These are phyloP conservation scores for Caretta caretta DNA, from an alignment of 2,113 vertebrate genomes.

Conservation along the genomic window DNA sequence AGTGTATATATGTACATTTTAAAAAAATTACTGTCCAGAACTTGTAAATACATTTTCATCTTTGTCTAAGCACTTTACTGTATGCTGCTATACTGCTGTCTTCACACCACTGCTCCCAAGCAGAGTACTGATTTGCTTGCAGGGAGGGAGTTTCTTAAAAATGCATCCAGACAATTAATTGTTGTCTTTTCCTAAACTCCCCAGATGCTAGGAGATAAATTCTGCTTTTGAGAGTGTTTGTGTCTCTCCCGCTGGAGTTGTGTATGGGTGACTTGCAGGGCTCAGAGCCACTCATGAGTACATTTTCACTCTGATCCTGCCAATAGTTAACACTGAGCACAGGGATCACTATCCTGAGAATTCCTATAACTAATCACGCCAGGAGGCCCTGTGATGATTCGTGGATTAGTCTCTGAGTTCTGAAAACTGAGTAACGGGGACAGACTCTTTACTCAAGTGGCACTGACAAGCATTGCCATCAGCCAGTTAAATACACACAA, in stretches of 20 bases:
- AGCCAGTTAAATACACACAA: not conserved
- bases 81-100: not conserved
- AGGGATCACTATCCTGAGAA: not conserved
- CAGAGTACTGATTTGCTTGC: not conserved
- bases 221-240: not conserved
- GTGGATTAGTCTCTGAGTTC: not conserved
- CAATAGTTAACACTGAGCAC: not conserved
- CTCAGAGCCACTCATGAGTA: not conserved
- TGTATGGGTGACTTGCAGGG: not conserved
- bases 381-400: not conserved
- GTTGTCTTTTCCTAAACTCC: not conserved
- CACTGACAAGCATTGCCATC: not conserved
- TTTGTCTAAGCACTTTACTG: not conserved
- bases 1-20: not conserved
- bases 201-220: not conserved
- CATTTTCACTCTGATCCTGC: rapidly evolving
- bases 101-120: rapidly evolving
- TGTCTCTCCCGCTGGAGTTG: not conserved
- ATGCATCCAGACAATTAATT: not conserved
- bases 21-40: not conserved
- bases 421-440: not conserved
- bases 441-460: not conserved
- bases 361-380: not conserved
- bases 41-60: not conserved
- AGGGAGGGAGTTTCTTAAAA: not conserved